Conservation (phyloP, 2,888 invertebrate genomes). For the Troides oblongomaculatus region DNA sequence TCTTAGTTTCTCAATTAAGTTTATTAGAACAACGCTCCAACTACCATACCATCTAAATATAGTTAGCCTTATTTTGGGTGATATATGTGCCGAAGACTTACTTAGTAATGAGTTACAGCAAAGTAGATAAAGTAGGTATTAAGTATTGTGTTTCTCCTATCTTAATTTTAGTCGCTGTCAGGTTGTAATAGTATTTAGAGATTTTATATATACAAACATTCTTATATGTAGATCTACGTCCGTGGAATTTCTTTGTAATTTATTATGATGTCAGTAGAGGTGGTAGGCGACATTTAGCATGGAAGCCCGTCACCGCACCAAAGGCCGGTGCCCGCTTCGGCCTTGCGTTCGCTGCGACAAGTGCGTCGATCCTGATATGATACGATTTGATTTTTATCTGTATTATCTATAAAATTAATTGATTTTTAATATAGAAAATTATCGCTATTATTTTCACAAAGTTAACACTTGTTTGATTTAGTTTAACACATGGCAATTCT, state of each 20-base stretch:
- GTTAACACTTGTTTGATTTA: background rate
- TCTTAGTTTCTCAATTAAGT: background rate
- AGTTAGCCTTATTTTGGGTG: too few species aligned
- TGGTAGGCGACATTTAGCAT: slow-evolving; percentile 36
- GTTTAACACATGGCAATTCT: too few species aligned
- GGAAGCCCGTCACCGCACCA: slow-evolving; percentile 62
- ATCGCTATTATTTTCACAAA: background rate
- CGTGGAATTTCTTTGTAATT: slow-evolving; percentile 27
- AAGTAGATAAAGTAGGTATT: too few species aligned
- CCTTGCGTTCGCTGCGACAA: slow-evolving; percentile 67
- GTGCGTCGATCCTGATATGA: slow-evolving; percentile 42
- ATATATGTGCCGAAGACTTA: too few species aligned
- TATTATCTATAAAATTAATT: slow-evolving; percentile 10
- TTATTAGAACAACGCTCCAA: too few species aligned
- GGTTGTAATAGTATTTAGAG: background rate
- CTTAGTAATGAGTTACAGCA: too few species aligned
- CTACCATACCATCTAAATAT: too few species aligned
- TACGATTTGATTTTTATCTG: slow-evolving; percentile 10
- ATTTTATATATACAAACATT: background rate
- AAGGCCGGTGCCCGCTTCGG: slow-evolving; percentile 57
- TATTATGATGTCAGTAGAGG: slow-evolving; percentile 32
- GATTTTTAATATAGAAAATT: background rate
- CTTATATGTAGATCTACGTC: background rate
- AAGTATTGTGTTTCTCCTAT: too few species aligned
- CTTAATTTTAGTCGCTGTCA: background rate